Percentiles rank a stretch among this genome's conserved stretches.
phyloP scores from a whole-genome alignment of 2,113 vertebrate genomes.

The Myiagra hebetior region DNA sequence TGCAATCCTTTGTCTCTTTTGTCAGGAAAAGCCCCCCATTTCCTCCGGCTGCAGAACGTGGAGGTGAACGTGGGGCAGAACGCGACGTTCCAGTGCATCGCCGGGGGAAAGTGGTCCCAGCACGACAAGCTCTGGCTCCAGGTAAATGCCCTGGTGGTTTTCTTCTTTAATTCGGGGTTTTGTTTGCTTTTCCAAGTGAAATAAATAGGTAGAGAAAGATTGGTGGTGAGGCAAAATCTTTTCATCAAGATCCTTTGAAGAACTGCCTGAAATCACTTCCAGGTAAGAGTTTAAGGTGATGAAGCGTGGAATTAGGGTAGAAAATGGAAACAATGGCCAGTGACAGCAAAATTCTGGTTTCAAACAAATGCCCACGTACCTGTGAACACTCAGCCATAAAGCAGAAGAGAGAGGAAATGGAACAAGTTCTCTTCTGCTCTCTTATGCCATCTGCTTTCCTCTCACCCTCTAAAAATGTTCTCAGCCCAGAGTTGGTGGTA shows the following conservation, averaged over 20 bases:
- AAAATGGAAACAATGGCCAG: not conserved
- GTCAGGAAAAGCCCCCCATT: constrained; percentile 96
- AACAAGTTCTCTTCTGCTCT: not conserved
- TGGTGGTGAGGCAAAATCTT: not conserved
- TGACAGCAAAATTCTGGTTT: not conserved
- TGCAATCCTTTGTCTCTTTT: not conserved
- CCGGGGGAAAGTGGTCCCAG: constrained; percentile 96
- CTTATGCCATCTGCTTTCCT: not conserved
- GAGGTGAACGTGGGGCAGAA: constrained; percentile 98
- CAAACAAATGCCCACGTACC: rapidly evolving
- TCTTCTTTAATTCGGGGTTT: rapidly evolving
- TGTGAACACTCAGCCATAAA: not conserved
- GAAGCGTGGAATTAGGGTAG: not conserved
- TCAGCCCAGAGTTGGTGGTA: not conserved
- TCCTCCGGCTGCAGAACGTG: constrained; percentile 93
- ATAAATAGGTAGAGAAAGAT: not conserved
- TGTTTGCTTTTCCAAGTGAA: not conserved
- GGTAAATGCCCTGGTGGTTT: constrained; percentile 38
- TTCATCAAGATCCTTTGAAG: not conserved
- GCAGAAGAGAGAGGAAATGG: not conserved
- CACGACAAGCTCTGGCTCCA: constrained; percentile 95
- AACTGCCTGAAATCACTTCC: not conserved
- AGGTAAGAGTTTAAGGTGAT: not conserved
- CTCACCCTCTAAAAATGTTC: not conserved
- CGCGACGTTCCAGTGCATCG: constrained; percentile 93